Base-by-base conservation (phyloP, 2,888 invertebrate genomes). In the Ectemnius continuus region DNA sequence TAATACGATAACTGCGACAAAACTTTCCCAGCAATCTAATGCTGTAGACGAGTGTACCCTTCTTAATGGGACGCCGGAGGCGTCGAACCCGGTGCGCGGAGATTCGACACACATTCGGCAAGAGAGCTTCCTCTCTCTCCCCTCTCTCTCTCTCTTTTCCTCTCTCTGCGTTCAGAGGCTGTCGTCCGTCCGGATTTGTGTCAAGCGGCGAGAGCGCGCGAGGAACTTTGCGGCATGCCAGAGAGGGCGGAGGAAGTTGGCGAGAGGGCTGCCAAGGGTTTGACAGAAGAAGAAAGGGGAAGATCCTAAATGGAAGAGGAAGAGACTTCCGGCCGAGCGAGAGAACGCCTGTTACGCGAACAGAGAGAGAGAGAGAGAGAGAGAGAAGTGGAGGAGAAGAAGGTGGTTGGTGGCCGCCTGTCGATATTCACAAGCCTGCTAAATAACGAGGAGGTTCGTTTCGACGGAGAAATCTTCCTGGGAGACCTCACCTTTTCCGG, bases 391-490 rank as follows among this genome's bases (percentile, higher is more conserved):
- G 23, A 47, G 16, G 56, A 67, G 58, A 14, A 36, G 14, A 23
- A 61, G n/a, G 16, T 59, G 47, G 56, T 36, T 23, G 63, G 58
- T 23, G 74, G 70, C 36, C 61, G 74, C 75, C 75, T 78, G 77
- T 78, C 77, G 72, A 78, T 78, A 78, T 78, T 78, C 77, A 72
- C 75, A 72, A 78, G 72, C 75, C 72, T 67, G 75, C 69, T 77
- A 75, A 78, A 78, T 78, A 72, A 78, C 77, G 75, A 78, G 77
- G 71, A 78, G 36, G 67, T 78, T 73, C 71, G 71, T 71, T 71
- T 72, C 77, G 52, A 56, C 61, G 67, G 61, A 61, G 61, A 73
- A 36, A 73, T 73, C 73, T 71, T 57, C 56, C 47, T 66, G 45
- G 67, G 56, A 62, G 67, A 57, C 36, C 36, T 36, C 36, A 36